Conservation (phyloP, 2,797 vertebrate genomes). For the Sebastes steindachneri region DNA sequence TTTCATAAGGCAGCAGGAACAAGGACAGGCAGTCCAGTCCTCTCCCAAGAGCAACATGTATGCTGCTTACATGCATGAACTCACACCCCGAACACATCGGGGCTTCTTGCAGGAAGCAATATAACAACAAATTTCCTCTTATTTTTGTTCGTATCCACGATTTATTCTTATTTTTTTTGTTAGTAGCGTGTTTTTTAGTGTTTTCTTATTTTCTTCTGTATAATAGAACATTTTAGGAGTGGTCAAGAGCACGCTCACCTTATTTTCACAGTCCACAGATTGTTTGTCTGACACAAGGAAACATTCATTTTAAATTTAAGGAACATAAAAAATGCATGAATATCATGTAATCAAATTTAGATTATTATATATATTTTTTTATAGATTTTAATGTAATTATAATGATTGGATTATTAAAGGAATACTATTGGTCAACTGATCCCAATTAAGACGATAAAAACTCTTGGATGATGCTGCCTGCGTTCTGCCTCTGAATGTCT, state of each 20-base stretch:
- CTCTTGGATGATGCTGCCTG: neutral
- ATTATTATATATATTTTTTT: neutral
- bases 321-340: neutral
- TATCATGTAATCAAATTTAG: neutral
- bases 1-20: slow-evolving; percentile 13
- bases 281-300: too few species aligned
- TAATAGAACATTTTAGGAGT: neutral
- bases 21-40: slow-evolving; percentile 22
- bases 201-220: neutral
- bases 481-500: too few species aligned
- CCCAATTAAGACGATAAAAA: neutral
- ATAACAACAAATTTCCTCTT: neutral
- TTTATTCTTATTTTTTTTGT: too few species aligned
- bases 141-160: neutral
- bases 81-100: neutral
- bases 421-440: neutral
- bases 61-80: neutral
- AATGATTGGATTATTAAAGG: neutral
- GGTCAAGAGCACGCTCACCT: neutral
- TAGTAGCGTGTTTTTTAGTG: too few species aligned
- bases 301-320: too few species aligned
- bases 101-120: neutral
- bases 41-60: neutral
- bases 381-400: neutral
- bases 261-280: too few species aligned